Evolutionary conservation across 2,797 vertebrate genomes (phyloP).

Genomic region (Lycodopsis pacificus): DNA sequence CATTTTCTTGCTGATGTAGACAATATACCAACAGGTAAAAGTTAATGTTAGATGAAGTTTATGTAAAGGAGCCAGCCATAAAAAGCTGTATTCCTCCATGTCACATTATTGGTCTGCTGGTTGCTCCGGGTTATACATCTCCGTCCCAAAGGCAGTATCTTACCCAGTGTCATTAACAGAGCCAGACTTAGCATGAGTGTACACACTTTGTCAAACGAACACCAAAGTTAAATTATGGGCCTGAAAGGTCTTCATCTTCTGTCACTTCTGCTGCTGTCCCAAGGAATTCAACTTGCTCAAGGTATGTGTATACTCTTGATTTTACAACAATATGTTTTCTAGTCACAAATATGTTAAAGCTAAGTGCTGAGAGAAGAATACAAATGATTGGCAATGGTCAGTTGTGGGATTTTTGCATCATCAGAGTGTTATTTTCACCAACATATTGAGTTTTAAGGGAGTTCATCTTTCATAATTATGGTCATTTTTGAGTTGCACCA

Average conservation of each 20-base stretch:
- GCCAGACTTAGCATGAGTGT: conserved; percentile 44
- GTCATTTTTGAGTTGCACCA: background rate
- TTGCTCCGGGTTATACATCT: conserved; percentile 36
- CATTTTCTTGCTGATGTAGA: conserved; percentile 76
- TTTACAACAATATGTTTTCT: background rate
- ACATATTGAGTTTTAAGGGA: background rate
- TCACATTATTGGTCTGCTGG: conserved; percentile 47
- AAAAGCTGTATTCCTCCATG: conserved; percentile 59
- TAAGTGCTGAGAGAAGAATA: background rate
- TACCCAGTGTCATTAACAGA: background rate
- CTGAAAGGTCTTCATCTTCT: conserved; percentile 63
- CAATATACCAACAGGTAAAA: conserved; percentile 70
- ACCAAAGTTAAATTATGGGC: conserved; percentile 65
- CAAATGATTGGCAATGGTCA: background rate
- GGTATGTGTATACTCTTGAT: conserved; percentile 59
- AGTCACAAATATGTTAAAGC: background rate
- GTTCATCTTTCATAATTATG: background rate
- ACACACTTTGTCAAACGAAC: conserved; percentile 8
- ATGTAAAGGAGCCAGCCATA: conserved; percentile 73
- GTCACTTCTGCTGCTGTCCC: conserved; percentile 62
- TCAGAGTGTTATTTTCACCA: background rate
- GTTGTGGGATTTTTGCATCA: background rate
- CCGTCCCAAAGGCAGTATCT: conserved; percentile 25
- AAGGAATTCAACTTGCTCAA: conserved; percentile 61
- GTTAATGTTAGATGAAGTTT: conserved; percentile 83